Evolutionary conservation across 2,113 vertebrate species (phyloP).

Genomic region (Astatotilapia flaviijosephi): DNA sequence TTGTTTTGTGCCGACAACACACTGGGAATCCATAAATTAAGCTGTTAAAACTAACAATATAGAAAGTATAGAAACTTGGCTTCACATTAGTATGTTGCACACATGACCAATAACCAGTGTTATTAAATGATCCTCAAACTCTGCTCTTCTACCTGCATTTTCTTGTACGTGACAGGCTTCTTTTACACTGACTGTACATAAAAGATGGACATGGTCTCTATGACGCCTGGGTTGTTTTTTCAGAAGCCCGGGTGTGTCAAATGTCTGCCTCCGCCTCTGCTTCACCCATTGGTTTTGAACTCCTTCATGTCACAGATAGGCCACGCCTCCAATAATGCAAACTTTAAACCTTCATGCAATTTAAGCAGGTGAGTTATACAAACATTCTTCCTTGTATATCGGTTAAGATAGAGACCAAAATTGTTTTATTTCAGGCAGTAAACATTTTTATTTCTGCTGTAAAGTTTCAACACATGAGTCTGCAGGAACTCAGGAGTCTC

Average conservation of each 20-base stretch:
- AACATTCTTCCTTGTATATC: background rate
- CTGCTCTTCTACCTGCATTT: background rate
- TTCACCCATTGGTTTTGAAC: background rate
- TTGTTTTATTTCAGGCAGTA: rapidly evolving
- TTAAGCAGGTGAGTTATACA: background rate
- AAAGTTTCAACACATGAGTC: background rate
- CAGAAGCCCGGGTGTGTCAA: background rate
- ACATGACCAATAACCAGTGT: background rate
- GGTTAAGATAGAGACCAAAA: rapidly evolving
- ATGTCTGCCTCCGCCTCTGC: background rate
- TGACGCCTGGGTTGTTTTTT: background rate
- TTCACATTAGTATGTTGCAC: background rate
- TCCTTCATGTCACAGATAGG: background rate
- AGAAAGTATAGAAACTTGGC: background rate
- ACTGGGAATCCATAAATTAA: background rate
- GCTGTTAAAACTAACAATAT: background rate
- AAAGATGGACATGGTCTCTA: background rate
- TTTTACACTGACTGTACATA: background rate
- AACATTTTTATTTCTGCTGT: background rate
- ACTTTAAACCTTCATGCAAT: background rate
- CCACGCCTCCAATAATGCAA: background rate
- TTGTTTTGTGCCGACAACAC: rapidly evolving
- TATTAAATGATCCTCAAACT: background rate
- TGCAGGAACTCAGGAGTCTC: background rate
- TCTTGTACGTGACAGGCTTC: background rate